Evolutionary conservation across 2,797 vertebrate species (phyloP).

Genomic region (Tapirus indicus): DNA sequence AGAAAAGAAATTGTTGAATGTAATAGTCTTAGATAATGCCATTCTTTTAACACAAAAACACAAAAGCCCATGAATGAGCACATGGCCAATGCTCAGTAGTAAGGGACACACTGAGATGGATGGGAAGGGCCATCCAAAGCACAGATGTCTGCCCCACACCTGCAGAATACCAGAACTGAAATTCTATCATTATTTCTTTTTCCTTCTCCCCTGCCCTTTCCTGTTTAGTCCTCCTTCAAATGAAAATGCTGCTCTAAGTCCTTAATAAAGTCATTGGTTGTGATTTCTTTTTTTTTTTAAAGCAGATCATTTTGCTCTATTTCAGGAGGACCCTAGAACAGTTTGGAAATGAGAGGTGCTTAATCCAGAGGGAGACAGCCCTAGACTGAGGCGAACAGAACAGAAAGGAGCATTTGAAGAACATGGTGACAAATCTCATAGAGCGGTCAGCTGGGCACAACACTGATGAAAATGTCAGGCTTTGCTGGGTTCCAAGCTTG

Average conservation of each 20-base stretch:
- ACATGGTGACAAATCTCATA: background rate
- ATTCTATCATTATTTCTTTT: background rate
- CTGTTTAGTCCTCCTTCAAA: background rate
- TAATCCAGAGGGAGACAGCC: background rate
- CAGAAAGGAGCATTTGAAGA: background rate
- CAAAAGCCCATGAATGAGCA: background rate
- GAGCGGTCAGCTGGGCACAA: background rate
- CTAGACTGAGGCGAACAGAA: background rate
- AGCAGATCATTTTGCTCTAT: background rate
- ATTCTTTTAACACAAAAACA: slow-evolving; percentile 42
- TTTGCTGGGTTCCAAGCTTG: background rate
- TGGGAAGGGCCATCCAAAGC: background rate
- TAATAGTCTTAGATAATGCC: background rate
- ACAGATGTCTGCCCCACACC: background rate
- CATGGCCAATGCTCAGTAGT: background rate
- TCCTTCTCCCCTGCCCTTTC: background rate
- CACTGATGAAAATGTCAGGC: background rate
- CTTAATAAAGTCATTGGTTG: background rate
- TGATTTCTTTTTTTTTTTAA: background rate
- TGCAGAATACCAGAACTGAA: background rate
- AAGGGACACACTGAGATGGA: background rate
- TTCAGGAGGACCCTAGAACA: background rate
- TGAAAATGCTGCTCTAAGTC: background rate
- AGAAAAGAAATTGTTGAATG: background rate
- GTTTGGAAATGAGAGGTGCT: background rate